phyloP scores from a whole-genome alignment of 2,888 invertebrate species.

The Pyrgus malvae region DNA sequence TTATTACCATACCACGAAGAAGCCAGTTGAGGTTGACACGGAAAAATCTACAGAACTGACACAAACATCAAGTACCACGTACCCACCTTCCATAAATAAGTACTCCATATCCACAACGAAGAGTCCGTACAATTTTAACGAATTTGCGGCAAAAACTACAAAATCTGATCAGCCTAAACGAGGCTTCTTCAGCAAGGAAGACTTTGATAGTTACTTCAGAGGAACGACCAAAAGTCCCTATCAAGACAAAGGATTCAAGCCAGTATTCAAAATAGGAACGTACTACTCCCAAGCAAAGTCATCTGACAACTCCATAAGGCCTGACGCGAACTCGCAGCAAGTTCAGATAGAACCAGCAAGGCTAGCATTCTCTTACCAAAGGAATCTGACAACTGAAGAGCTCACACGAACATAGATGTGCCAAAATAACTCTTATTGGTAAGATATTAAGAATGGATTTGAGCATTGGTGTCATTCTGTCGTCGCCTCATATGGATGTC shows the following conservation, averaged over 20 bases:
- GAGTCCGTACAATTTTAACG: conserved; percentile 81
- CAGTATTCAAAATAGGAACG: conserved; percentile 73
- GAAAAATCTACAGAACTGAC: conserved; percentile 50
- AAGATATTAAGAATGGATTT: conserved; percentile 49
- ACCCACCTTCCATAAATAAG: conserved; percentile 60
- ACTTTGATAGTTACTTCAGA: conserved; percentile 61
- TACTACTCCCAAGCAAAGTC: conserved; percentile 71
- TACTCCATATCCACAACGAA: conserved; percentile 76
- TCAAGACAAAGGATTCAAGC: conserved; percentile 61
- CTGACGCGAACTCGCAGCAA: conserved; percentile 75
- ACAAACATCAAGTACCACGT: conserved; percentile 43
- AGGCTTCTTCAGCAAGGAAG: conserved; percentile 66
- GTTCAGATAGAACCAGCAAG: conserved; percentile 74
- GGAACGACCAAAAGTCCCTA: conserved; percentile 80
- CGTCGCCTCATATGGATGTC: conserved; percentile 34
- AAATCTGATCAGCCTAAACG: conserved; percentile 47
- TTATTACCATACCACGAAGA: conserved; percentile 44
- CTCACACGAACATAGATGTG: conserved; percentile 56
- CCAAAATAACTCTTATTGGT: conserved; percentile 63
- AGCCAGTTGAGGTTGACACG: conserved; percentile 39
- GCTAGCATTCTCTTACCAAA: conserved; percentile 63
- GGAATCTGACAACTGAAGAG: conserved; percentile 66
- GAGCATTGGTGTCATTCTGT: conserved; percentile 49
- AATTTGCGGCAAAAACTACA: conserved; percentile 61
- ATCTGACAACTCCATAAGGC: conserved; percentile 72